A percentile compares a stretch with the other conserved stretches of the same genome.
Evolutionary conservation across 2,113 vertebrate species (phyloP).

Genomic region (Athene noctua): DNA sequence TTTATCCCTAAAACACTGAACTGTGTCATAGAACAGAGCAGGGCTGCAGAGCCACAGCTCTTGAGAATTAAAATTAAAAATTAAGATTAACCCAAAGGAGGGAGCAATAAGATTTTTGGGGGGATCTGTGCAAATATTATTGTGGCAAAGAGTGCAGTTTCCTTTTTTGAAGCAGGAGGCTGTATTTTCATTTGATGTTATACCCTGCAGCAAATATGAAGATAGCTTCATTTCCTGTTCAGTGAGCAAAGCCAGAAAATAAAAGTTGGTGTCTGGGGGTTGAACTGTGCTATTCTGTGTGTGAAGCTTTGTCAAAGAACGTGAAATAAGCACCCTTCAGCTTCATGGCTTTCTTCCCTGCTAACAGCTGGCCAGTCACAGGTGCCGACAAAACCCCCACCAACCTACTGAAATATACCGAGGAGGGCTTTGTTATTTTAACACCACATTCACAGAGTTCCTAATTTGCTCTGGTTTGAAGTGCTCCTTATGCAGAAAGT

Average conservation of each 20-base stretch:
- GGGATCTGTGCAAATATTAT: not conserved
- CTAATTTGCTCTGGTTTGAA: constrained; percentile 66
- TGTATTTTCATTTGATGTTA: not conserved
- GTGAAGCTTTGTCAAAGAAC: not conserved
- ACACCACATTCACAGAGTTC: constrained; percentile 40
- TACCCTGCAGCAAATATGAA: not conserved
- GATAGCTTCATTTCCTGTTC: constrained; percentile 1
- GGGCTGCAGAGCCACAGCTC: not conserved
- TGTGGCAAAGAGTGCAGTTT: not conserved
- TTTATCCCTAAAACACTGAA: not conserved
- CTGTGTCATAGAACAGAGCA: not conserved
- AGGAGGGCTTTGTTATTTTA: constrained; percentile 63
- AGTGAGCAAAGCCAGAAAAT: not conserved
- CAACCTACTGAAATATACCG: not conserved
- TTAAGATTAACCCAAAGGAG: not conserved
- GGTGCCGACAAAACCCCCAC: constrained; percentile 44
- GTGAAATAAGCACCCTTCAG: not conserved
- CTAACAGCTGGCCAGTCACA: constrained; percentile 63
- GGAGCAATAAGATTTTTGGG: not conserved
- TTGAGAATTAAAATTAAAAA: not conserved
- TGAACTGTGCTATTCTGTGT: not conserved
- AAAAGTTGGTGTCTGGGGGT: not conserved
- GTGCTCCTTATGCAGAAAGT: constrained; percentile 37
- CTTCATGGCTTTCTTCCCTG: not conserved
- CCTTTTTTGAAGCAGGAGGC: not conserved